phyloP scores from a whole-genome alignment of 2,797 vertebrate species.

The Malurus splendens region DNA sequence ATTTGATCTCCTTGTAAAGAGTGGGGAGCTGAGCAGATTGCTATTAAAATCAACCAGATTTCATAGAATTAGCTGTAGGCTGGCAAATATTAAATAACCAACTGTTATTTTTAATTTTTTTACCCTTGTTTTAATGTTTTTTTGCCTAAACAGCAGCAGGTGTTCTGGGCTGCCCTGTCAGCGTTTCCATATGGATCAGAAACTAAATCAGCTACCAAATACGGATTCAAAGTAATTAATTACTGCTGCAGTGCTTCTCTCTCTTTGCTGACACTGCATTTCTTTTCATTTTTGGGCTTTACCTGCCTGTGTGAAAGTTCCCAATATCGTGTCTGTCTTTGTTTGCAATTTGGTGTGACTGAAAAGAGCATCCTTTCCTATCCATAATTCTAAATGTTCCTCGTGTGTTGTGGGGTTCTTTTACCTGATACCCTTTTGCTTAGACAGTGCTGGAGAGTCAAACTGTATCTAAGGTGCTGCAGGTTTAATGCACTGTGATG shows the following conservation, averaged over 20 bases:
- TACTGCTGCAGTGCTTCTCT: neutral
- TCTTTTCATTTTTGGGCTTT: neutral
- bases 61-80: neutral
- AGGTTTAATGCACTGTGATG: neutral
- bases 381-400: neutral
- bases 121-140: neutral
- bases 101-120: neutral
- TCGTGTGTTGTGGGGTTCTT: rapidly evolving
- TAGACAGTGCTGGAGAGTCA: neutral
- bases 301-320: neutral
- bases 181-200: neutral
- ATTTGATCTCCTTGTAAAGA: neutral
- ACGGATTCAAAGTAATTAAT: neutral
- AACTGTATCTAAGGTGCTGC: neutral
- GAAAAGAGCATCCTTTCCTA: neutral
- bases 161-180: neutral
- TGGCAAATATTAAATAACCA: neutral
- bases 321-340: neutral
- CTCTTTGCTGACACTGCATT: neutral
- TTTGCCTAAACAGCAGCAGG: neutral
- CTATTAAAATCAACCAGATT: neutral
- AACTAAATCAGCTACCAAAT: neutral
- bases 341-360: neutral
- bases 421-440: neutral
- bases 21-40: neutral